Evolutionary conservation across 2,113 vertebrate species (phyloP).

Genomic region (Vulpes lagopus): DNA sequence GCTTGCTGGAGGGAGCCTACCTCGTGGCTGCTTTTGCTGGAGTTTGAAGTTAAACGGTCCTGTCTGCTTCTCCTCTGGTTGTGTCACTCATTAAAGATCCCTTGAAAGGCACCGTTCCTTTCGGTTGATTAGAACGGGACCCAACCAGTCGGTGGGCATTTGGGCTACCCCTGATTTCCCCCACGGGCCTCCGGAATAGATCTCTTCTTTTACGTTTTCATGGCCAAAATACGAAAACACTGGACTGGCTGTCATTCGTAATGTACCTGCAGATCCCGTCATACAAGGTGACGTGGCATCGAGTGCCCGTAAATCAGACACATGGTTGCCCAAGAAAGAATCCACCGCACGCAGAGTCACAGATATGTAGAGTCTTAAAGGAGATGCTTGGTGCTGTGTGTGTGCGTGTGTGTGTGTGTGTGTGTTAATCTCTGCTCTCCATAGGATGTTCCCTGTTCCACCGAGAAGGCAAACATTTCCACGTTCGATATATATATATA

Average conservation of each 20-base stretch:
- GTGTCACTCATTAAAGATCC: slow-evolving; percentile 76
- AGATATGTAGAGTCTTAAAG: slow-evolving; percentile 37
- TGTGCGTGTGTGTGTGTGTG: slow-evolving; percentile 62
- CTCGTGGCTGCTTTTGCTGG: slow-evolving; percentile 24
- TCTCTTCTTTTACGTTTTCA: slow-evolving; percentile 62
- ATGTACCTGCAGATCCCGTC: slow-evolving; percentile 71
- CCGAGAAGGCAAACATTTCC: slow-evolving; percentile 18
- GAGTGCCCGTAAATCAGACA: slow-evolving; percentile 80
- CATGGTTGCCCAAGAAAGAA: slow-evolving; percentile 67
- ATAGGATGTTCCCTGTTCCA: slow-evolving; percentile 11
- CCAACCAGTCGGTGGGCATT: slow-evolving; percentile 66
- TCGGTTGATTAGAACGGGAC: slow-evolving; percentile 65
- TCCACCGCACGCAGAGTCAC: background rate
- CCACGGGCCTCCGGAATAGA: slow-evolving; percentile 57
- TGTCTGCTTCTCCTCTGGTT: slow-evolving; percentile 78
- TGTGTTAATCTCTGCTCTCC: slow-evolving; percentile 44
- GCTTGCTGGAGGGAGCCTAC: slow-evolving; percentile 18
- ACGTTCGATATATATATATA: background rate
- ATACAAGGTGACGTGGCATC: slow-evolving; percentile 79
- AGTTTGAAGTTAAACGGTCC: slow-evolving; percentile 71
- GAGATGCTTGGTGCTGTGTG: background rate
- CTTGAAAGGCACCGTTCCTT: slow-evolving; percentile 74
- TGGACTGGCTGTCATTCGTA: slow-evolving; percentile 77
- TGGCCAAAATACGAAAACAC: slow-evolving; percentile 77
- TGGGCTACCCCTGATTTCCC: slow-evolving; percentile 61